A percentile compares a stretch with the other conserved stretches of the same genome.
These are phyloP conservation scores for Silurus meridionalis DNA, from an alignment of 2,113 vertebrate species.

Conservation along the genomic window DNA sequence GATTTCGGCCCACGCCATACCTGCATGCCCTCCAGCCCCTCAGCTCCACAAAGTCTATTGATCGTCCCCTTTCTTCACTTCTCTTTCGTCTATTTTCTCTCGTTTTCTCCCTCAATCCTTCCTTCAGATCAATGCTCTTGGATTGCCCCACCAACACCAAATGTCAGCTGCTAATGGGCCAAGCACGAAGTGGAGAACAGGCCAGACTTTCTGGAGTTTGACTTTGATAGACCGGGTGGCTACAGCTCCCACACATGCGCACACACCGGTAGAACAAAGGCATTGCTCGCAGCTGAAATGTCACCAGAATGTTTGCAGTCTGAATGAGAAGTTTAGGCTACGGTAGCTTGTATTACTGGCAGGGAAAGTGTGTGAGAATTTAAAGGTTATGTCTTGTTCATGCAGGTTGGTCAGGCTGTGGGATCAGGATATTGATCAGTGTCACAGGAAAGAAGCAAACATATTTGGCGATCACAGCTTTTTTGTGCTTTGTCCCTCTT, in stretches of 20 bases:
- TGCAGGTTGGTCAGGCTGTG: conserved; percentile 44
- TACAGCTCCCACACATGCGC: conserved; percentile 29
- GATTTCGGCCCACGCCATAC: conserved; percentile 16
- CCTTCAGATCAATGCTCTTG: conserved; percentile 49
- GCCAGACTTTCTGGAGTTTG: conserved; percentile 53
- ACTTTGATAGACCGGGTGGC: conserved; percentile 39
- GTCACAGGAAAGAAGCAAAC: conserved; percentile 49
- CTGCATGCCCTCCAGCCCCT: conserved; percentile 18
- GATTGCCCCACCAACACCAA: conserved; percentile 54
- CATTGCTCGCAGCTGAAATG: conserved; percentile 49
- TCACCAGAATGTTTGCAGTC: conserved; percentile 43
- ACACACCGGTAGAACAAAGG: conserved; percentile 49
- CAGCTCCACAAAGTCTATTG: conserved; percentile 40
- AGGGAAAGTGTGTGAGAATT: conserved; percentile 41
- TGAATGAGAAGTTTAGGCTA: conserved; percentile 33
- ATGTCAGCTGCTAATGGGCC: conserved; percentile 56
- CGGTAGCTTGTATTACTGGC: conserved; percentile 33
- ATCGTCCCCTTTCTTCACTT: conserved; percentile 30
- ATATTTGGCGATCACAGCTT: conserved; percentile 41
- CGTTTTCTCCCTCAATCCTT: conserved; percentile 24
- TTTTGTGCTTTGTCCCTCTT: background rate
- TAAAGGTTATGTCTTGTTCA: conserved; percentile 56
- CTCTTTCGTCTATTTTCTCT: conserved; percentile 9
- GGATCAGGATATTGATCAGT: conserved; percentile 51
- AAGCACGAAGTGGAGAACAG: conserved; percentile 49